A percentile compares a stretch with the other conserved stretches of the same genome.
phyloP scores from a whole-genome alignment of 2,888 invertebrate species.

The Zootermopsis nevadensis region DNA sequence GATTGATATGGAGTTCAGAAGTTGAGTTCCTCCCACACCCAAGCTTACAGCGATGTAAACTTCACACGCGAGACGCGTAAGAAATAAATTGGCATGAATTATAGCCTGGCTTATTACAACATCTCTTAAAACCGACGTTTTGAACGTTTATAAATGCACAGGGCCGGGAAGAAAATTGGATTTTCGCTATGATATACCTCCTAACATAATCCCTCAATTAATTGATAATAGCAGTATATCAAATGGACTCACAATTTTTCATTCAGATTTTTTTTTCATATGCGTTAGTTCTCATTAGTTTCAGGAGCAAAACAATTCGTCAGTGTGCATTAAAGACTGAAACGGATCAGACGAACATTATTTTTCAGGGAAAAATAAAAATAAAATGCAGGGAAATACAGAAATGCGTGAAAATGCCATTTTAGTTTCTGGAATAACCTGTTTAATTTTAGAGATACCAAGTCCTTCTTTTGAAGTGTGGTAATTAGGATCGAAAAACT shows the following conservation, averaged over 20 bases:
- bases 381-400: too few relatives aligned
- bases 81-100: background rate
- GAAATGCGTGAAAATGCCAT: too few relatives aligned
- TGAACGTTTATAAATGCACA: background rate
- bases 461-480: too few relatives aligned
- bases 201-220: slow-evolving; percentile 1
- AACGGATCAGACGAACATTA: too few relatives aligned
- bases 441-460: too few relatives aligned
- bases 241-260: slow-evolving; percentile 5
- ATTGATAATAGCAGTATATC: background rate
- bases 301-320: background rate
- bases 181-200: background rate
- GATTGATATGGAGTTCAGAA: too few relatives aligned
- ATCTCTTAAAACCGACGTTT: slow-evolving; percentile 3
- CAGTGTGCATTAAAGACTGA: background rate
- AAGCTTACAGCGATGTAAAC: too few relatives aligned
- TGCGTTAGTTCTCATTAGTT: background rate
- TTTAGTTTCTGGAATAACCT: too few relatives aligned
- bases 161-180: background rate
- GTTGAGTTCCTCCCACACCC: too few relatives aligned
- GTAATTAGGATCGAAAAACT: too few relatives aligned
- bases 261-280: background rate
- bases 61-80: background rate
- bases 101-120: background rate
- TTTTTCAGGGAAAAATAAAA: too few relatives aligned